Evolutionary conservation across 1,140 invertebrate genomes (phyloP).

Genomic region (Propsilocerus akamusi): DNA sequence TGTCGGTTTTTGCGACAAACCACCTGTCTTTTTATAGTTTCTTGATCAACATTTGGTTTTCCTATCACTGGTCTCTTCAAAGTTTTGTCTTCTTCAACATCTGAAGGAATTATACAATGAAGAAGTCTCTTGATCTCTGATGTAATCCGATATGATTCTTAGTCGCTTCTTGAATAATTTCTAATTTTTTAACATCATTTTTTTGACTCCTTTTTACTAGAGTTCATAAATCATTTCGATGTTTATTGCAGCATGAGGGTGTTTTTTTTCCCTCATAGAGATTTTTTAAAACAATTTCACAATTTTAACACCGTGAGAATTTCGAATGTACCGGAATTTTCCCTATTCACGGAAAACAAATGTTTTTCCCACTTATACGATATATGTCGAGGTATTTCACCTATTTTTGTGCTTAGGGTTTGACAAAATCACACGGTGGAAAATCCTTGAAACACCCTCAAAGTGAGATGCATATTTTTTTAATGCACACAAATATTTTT

Average conservation of each 20-base stretch:
- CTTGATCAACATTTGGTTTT: not conserved
- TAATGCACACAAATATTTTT: too few species aligned
- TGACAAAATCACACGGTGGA: too few species aligned
- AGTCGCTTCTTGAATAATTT: too few species aligned
- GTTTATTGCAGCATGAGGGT: not conserved
- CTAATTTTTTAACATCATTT: not conserved
- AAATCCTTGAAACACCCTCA: too few species aligned
- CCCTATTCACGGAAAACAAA: too few species aligned
- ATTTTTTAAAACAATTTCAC: not conserved
- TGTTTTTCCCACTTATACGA: too few species aligned
- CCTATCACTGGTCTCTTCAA: too few species aligned
- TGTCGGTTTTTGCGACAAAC: conserved; percentile 1
- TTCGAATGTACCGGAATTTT: not conserved
- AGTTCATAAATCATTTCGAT: not conserved
- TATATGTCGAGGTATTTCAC: too few species aligned
- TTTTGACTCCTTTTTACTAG: not conserved
- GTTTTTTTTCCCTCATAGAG: not conserved
- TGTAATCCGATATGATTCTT: conserved; percentile 1
- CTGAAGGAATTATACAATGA: too few species aligned
- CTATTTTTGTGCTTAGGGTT: too few species aligned
- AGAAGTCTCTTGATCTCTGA: too few species aligned
- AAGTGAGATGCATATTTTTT: too few species aligned
- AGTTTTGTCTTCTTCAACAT: not conserved
- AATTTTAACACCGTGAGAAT: conserved; percentile 2
- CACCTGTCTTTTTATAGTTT: conserved; percentile 1